Percentiles rank a stretch among this genome's conserved stretches.
Conservation (phyloP, 2,113 vertebrate species). For the Salvelinus sp. region DNA sequence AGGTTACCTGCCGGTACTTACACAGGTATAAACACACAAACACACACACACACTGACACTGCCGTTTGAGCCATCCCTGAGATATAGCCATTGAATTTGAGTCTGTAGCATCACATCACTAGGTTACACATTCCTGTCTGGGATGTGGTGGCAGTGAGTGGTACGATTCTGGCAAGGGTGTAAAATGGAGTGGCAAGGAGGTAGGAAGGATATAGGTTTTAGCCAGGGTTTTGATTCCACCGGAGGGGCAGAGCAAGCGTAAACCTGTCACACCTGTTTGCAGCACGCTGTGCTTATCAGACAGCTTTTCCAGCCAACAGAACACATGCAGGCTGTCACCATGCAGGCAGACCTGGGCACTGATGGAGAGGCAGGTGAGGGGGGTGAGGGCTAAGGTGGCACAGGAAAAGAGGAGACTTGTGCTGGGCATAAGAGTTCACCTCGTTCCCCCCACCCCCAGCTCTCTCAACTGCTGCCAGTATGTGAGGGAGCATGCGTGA, state of each 20-base stretch:
- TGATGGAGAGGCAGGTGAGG: not conserved
- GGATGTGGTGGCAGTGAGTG: too few species aligned
- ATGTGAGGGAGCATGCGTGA: conserved; percentile 1
- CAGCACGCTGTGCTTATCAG: conserved; percentile 43
- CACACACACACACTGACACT: too few species aligned
- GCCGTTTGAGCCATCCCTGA: too few species aligned
- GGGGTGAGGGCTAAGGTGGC: not conserved
- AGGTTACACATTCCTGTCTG: too few species aligned
- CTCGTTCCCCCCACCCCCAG: not conserved
- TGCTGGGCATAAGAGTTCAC: not conserved
- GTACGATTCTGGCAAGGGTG: conserved; percentile 9
- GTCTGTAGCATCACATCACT: too few species aligned
- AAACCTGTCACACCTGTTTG: conserved; percentile 60
- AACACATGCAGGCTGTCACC: conserved; percentile 27
- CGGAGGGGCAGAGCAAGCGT: conserved; percentile 24
- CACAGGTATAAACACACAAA: too few species aligned
- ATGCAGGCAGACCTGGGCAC: not conserved
- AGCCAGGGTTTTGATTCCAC: conserved; percentile 33
- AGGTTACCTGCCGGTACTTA: too few species aligned
- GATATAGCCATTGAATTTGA: too few species aligned
- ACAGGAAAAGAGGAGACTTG: not conserved
- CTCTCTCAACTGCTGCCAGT: not conserved
- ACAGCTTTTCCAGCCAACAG: conserved; percentile 42
- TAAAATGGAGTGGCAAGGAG: conserved; percentile 38
- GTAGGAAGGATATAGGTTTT: conserved; percentile 36